phyloP scores from a whole-genome alignment of 2,888 invertebrate species.

The Priapulus caudatus region DNA sequence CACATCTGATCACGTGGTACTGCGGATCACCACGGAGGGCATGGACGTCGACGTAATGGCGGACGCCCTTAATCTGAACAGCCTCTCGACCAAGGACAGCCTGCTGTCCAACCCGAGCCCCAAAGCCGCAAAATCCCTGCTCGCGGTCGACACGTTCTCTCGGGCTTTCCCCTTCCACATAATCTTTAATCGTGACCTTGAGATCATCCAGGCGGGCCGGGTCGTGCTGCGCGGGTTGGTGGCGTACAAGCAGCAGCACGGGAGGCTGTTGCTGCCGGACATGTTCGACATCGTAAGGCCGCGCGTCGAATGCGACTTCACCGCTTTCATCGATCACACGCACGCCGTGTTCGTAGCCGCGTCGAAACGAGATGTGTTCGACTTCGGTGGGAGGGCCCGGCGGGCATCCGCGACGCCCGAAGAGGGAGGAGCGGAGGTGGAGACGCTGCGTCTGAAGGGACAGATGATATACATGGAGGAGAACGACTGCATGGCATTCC shows the following conservation, averaged over 20 bases:
- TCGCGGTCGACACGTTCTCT: slow-evolving; percentile 14
- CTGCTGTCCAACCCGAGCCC: too few species aligned
- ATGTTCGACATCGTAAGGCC: slow-evolving; percentile 24
- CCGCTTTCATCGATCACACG: slow-evolving; percentile 20
- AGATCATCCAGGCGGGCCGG: slow-evolving; percentile 19
- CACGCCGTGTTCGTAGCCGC: slow-evolving; percentile 21
- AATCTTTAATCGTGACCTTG: slow-evolving; percentile 18
- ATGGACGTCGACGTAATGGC: too few species aligned
- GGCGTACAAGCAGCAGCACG: neutral
- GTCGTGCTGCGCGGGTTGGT: slow-evolving; percentile 13
- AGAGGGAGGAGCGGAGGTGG: neutral
- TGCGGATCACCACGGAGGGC: too few species aligned
- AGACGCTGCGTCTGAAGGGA: slow-evolving; percentile 23
- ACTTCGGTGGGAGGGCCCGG: neutral
- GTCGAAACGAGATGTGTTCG: neutral
- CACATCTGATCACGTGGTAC: too few species aligned
- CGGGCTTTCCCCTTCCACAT: slow-evolving; percentile 22
- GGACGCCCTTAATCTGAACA: too few species aligned
- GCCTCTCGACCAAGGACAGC: too few species aligned
- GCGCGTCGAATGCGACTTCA: slow-evolving; percentile 22
- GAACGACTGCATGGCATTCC: slow-evolving; percentile 23
- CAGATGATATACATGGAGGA: slow-evolving; percentile 28
- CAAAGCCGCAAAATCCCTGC: too few species aligned
- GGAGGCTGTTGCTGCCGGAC: slow-evolving; percentile 19
- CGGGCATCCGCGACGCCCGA: neutral